Percentiles rank a stretch among this genome's conserved stretches.
phyloP scores from a whole-genome alignment of 2,888 invertebrate genomes.

The Anthoptus insignis region DNA sequence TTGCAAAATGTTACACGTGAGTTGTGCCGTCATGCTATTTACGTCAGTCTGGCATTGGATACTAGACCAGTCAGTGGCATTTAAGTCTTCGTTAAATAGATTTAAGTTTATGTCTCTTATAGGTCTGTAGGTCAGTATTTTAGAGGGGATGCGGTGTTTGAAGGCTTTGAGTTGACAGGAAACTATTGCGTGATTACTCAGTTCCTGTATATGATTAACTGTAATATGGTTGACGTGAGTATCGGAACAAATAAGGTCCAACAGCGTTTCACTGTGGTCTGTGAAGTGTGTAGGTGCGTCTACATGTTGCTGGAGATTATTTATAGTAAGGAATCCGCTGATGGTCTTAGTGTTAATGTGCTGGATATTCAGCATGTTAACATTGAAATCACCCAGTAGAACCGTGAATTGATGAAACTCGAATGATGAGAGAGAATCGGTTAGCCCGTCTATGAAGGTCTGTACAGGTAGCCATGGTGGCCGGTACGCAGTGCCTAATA shows the following conservation, averaged over 20 bases:
- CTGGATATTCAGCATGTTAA: not conserved
- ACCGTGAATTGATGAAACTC: too few species aligned
- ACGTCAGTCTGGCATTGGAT: not conserved
- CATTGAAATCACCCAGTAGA: too few species aligned
- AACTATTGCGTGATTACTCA: too few species aligned
- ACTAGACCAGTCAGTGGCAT: not conserved
- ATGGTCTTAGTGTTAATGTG: not conserved
- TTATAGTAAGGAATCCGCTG: not conserved
- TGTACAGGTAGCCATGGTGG: constrained; percentile 32
- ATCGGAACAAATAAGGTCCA: not conserved
- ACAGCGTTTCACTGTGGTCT: not conserved
- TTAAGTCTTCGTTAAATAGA: not conserved
- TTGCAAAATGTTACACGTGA: not conserved
- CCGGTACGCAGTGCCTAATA: constrained; percentile 38
- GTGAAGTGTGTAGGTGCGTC: not conserved
- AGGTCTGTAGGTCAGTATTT: not conserved
- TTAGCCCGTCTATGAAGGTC: too few species aligned
- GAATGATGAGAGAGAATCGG: too few species aligned
- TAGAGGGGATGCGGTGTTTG: too few species aligned
- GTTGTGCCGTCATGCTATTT: not conserved
- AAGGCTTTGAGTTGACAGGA: too few species aligned
- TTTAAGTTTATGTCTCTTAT: not conserved
- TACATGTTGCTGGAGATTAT: too few species aligned
- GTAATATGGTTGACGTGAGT: not conserved
- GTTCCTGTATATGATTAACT: too few species aligned